phyloP scores from a whole-genome alignment of 1,140 invertebrate genomes.

The Drosophila truncata region DNA sequence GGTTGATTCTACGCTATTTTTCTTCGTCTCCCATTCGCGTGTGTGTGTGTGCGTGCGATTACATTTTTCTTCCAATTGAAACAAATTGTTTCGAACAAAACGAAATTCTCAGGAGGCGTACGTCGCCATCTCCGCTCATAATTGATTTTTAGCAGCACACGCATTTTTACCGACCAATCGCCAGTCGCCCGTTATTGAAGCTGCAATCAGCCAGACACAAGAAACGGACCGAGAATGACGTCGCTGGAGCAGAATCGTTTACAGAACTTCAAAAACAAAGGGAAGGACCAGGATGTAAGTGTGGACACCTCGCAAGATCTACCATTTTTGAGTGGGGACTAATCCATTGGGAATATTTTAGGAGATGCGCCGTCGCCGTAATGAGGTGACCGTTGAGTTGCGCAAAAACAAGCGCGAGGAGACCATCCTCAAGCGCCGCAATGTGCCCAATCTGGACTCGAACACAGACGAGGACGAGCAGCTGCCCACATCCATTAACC shows the following conservation, averaged over 20 bases:
- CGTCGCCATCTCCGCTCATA: conserved; percentile 33
- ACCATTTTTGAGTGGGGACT: not conserved
- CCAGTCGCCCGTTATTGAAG: conserved; percentile 5
- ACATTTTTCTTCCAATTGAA: conserved; percentile 62
- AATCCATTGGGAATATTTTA: conserved; percentile 74
- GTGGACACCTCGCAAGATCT: conserved; percentile 80
- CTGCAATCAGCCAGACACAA: conserved; percentile 30
- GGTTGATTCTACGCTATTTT: conserved; percentile 59
- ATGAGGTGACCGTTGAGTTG: conserved; percentile 97
- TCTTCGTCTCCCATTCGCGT: conserved; percentile 12
- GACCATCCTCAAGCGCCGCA: conserved; percentile 96
- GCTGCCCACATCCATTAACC: conserved; percentile 79
- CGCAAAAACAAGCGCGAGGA: conserved; percentile 99
- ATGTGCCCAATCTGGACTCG: conserved; percentile 94
- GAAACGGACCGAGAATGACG: conserved; percentile 63
- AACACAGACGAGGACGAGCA: conserved; percentile 93
- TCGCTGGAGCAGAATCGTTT: conserved; percentile 88
- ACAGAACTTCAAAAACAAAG: conserved; percentile 98
- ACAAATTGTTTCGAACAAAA: conserved; percentile 43
- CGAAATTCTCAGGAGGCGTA: conserved; percentile 28
- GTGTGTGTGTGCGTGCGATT: conserved; percentile 50
- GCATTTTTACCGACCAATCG: conserved; percentile 24
- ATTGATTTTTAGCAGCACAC: conserved; percentile 29
- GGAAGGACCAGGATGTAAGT: conserved; percentile 98
- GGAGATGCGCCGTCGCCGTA: conserved; percentile 98